Percentiles rank a stretch among this genome's conserved stretches.
These are phyloP conservation scores for Sphaerophoria taeniata DNA, from an alignment of 2,888 invertebrate species.

Conservation along the genomic window DNA sequence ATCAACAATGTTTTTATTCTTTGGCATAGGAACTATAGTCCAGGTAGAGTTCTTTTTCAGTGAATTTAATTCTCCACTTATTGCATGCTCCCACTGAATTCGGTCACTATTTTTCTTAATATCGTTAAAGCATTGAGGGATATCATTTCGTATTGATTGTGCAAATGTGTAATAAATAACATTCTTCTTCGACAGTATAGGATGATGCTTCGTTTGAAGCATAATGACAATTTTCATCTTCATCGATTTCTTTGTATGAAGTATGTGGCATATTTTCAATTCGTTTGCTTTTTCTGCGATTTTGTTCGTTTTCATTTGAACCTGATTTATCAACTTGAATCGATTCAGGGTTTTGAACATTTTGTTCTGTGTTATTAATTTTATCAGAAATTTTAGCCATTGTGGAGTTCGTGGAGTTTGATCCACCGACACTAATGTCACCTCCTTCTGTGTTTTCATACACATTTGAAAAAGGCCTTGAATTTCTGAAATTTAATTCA, in stretches of 20 bases:
- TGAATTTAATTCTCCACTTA: conserved; percentile 32
- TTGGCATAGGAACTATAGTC: conserved; percentile 24
- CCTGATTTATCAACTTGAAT: not conserved
- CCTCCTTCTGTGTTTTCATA: conserved; percentile 11
- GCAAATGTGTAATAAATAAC: conserved; percentile 16
- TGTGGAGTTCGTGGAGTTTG: conserved; percentile 52
- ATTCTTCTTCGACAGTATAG: not conserved
- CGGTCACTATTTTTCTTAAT: conserved; percentile 19
- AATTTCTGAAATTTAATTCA: conserved; percentile 76
- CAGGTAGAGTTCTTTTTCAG: conserved; percentile 26
- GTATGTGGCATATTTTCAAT: too few relatives aligned
- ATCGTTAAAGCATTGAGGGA: conserved; percentile 16
- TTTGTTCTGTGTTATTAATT: too few relatives aligned
- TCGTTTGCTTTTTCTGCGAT: not conserved
- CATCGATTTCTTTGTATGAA: not conserved
- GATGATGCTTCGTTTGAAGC: not conserved
- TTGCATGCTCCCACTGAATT: conserved; percentile 28
- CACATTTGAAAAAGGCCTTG: conserved; percentile 68
- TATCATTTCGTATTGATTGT: conserved; percentile 19
- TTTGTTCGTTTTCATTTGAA: conserved; percentile 13
- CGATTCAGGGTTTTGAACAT: not conserved
- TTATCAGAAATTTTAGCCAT: not conserved
- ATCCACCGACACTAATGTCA: conserved; percentile 78
- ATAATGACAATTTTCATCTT: conserved; percentile 31
- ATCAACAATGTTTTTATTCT: conserved; percentile 8